Base-by-base conservation (phyloP, 2,888 invertebrate species). In the Scaptomyza polygonia region DNA sequence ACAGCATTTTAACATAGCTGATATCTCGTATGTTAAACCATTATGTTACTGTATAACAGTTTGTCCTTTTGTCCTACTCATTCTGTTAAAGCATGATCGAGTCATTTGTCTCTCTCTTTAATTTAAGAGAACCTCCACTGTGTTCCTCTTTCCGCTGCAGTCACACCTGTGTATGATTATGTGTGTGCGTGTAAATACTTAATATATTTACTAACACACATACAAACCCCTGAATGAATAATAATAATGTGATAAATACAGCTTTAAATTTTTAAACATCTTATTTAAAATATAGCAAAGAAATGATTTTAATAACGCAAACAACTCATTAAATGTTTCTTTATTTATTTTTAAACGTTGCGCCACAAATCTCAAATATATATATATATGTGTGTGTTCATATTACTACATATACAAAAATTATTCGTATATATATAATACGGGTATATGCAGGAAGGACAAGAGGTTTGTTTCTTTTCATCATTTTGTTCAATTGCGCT, bases 381-480 rank as follows among this genome's bases (percentile, higher is more conserved):
- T 51, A 53, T 44, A 48, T 53, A 51, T 45, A 56, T 16, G 4
- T 14, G 11, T 56, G 54, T 45, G 58, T 52, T 52, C 30, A 16
- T 49, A 45, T 36, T 16, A 34, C 34, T 47, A 32, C 42, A 55
- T 52, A 53, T 54, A 51, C 36, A 29, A 51, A 52, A 18, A 48
- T 40, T 16, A 30, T 25, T n/a, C 58, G 44, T 69, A 69, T 51
- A 36, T 48, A 55, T 32, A 72, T 45, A 73, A 73, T 74, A 52
- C 63, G 55, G 67, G 48, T 45, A 57, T 66, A 39, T 84, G 88
- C 92, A 94, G 92, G 91, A 93, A 92, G 94, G 94, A 93, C 93
- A 93, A 91, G 93, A 94, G 93, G 93, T 94, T 94, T 92, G 93
- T 94, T 93, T 91, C 82, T 87, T 89, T 89, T 89, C 86, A 83